Evolutionary conservation across 2,797 vertebrate genomes (phyloP).

Genomic region (Alauda arvensis): DNA sequence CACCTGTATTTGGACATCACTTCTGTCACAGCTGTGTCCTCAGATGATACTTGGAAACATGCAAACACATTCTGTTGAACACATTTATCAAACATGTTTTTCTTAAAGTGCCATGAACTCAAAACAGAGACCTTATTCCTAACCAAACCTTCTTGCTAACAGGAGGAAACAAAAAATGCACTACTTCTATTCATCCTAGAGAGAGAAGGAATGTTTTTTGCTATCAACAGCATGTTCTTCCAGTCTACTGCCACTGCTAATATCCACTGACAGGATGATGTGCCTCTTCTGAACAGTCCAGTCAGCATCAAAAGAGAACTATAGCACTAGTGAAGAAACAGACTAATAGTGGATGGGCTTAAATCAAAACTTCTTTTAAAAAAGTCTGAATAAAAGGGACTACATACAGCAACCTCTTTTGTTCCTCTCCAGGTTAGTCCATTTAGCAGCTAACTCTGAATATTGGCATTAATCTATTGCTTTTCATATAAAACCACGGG

Average conservation of each 20-base stretch:
- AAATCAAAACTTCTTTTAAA: background rate
- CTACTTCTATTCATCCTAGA: background rate
- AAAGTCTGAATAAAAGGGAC: background rate
- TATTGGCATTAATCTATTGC: background rate
- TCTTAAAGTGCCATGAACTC: background rate
- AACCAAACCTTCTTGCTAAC: background rate
- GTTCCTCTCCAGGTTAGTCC: background rate
- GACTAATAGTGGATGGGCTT: background rate
- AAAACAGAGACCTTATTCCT: background rate
- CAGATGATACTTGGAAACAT: background rate
- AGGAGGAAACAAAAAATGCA: background rate
- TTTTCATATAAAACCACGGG: background rate
- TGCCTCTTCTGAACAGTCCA: background rate
- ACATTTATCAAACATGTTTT: background rate
- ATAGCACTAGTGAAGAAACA: background rate
- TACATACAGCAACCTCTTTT: background rate
- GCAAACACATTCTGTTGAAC: background rate
- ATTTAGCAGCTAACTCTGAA: background rate
- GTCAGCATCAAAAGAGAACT: background rate
- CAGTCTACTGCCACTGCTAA: background rate
- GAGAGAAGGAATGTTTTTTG: background rate
- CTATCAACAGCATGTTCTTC: background rate
- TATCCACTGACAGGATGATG: background rate
- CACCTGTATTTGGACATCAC: slow-evolving; percentile 39
- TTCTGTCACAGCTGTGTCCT: slow-evolving; percentile 15